These are phyloP conservation scores for Diabrotica balteata DNA, from an alignment of 2,888 invertebrate species.

Conservation along the genomic window DNA sequence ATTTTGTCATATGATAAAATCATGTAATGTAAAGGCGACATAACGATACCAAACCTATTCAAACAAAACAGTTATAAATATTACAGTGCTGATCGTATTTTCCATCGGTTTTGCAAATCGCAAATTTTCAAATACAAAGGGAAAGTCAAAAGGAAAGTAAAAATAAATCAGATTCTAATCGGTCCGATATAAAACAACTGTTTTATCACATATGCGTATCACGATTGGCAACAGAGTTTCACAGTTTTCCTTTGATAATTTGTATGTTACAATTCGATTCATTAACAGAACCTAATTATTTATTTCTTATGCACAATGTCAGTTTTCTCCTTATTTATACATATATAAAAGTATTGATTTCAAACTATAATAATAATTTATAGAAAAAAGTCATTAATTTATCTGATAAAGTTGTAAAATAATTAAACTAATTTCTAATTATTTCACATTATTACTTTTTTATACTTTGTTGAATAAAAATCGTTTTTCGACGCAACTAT, in stretches of 20 bases:
- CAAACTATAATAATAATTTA: background rate
- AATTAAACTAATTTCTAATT: too few species aligned
- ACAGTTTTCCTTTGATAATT: constrained; percentile 1
- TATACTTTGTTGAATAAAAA: too few species aligned
- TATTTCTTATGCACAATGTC: background rate
- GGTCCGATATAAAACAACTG: constrained; percentile 3
- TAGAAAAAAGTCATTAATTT: too few species aligned
- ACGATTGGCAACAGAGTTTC: background rate
- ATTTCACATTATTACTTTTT: too few species aligned
- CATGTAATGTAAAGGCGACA: too few species aligned
- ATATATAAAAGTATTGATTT: background rate
- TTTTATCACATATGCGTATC: constrained; percentile 9
- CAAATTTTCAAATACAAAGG: background rate
- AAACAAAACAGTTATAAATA: too few species aligned
- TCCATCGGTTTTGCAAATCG: too few species aligned
- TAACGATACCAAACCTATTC: too few species aligned
- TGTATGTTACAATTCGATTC: constrained; percentile 1
- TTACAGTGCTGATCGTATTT: too few species aligned
- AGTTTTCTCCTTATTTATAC: constrained; percentile 5
- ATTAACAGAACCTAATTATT: constrained; percentile 1
- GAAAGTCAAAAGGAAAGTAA: constrained; percentile 1
- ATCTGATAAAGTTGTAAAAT: too few species aligned
- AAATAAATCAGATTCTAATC: background rate
- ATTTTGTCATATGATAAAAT: too few species aligned
- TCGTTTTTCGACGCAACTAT: too few species aligned